Percentiles rank a stretch among this genome's conserved stretches.
Conservation (phyloP, 2,797 vertebrate genomes). For the Sebastes aleutianus region DNA sequence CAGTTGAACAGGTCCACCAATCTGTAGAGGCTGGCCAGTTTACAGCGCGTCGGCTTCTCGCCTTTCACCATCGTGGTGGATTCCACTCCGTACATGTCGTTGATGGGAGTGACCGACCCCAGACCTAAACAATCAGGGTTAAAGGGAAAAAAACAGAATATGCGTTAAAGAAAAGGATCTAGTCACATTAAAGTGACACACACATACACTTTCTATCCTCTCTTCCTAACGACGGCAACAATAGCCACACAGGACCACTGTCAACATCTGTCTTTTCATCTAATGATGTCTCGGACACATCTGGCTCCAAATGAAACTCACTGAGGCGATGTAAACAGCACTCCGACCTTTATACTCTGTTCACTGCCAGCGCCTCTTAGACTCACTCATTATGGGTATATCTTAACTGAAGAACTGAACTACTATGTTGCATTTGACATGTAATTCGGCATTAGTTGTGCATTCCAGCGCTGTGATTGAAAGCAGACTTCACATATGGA, state of each 20-base stretch:
- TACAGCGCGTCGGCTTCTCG: slow-evolving; percentile 94
- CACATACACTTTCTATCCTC: too few species aligned
- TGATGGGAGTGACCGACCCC: slow-evolving; percentile 95
- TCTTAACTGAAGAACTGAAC: slow-evolving; percentile 10
- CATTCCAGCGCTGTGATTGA: slow-evolving; percentile 71
- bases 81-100: slow-evolving; percentile 90
- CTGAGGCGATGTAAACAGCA: slow-evolving; percentile 1
- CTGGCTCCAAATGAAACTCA: slow-evolving; percentile 12
- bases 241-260: neutral
- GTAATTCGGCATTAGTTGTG: slow-evolving; percentile 61
- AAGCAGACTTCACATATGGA: slow-evolving; percentile 72
- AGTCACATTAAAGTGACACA: neutral
- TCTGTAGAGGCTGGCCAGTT: slow-evolving; percentile 94
- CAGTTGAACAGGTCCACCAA: slow-evolving; percentile 94
- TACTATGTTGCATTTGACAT: slow-evolving; percentile 24
- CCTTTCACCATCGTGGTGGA: slow-evolving; percentile 89
- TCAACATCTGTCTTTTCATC: slow-evolving; percentile 36
- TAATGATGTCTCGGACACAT: neutral
- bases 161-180: neutral
- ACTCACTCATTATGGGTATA: slow-evolving; percentile 7
- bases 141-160: neutral
- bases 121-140: slow-evolving; percentile 78
- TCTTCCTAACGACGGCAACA: neutral
- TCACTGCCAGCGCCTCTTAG: neutral
- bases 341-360: neutral